Base-by-base conservation (phyloP, 2,888 invertebrate species). In the Agriotes lineatus region DNA sequence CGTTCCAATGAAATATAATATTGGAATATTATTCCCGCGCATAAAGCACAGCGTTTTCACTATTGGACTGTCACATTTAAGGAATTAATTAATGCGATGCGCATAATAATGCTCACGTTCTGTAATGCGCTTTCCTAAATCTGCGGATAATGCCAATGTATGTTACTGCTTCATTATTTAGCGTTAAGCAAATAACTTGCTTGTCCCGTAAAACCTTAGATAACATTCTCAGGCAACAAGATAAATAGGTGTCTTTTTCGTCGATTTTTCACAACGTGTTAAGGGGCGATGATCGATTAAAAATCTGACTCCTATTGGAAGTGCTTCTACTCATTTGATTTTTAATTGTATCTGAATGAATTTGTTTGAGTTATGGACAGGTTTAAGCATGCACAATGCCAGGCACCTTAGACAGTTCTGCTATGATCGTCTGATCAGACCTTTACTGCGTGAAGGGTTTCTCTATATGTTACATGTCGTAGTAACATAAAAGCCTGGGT, bases 1-100 rank as follows among this genome's bases (percentile, higher is more conserved):
- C 72, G 70, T 72, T 72, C 70, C 60, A 70, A 73, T 76, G 75
- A 77, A 75, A 76, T 75, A 76, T 65, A 76, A 75, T 75, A 76
- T 74, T 72, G 74, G 72, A 75, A 77, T 76, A 75, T 76, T 76
- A 76, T 76, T 73, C 74, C 71, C 74, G 68, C 70, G 56, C 69
- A 68, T 73, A 72, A 74, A 70, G 59, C 42, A 66, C 69, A 68
- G 58, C 57, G 74, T 73, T 73, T 69, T 60, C 54, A 66, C 20
- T 56, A 67, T 70, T 63, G 72, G 66, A 69, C 63, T 74, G 76
- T 74, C 75, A 70, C 75, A 72, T 76, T 72, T 72, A 68, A 35
- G 54, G 70, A 69, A 72, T 74, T 75, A 74, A 75, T 76, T 74
- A 73, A 67, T 67, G 64, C 22, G 56, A 58, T 62, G 44, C 33